Percentiles rank a stretch among this genome's conserved stretches.
Conservation (phyloP, 2,797 vertebrate genomes). For the Melanitta fusca region DNA sequence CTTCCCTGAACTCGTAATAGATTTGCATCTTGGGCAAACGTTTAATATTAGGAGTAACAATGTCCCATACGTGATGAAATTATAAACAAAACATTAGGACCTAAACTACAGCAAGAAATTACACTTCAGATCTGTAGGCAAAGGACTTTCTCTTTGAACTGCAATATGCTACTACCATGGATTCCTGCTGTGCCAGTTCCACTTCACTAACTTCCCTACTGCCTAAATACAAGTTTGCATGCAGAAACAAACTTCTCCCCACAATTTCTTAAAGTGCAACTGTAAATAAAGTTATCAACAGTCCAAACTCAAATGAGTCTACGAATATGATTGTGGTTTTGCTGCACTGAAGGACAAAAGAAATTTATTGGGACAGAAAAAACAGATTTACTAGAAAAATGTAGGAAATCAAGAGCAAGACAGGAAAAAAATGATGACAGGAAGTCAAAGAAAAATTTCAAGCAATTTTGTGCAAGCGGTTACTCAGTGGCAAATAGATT, state of each 20-base stretch:
- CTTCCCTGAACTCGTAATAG: not conserved
- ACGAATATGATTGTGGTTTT: not conserved
- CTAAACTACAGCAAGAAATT: not conserved
- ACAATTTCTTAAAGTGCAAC: not conserved
- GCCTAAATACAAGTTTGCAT: not conserved
- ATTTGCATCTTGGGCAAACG: not conserved
- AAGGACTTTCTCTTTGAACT: not conserved
- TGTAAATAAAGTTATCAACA: not conserved
- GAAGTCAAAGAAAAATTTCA: not conserved
- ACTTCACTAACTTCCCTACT: not conserved
- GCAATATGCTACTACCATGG: not conserved
- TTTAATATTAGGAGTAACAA: not conserved
- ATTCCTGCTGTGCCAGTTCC: not conserved
- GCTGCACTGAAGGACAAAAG: not conserved
- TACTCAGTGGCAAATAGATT: not conserved
- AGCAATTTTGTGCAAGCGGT: not conserved
- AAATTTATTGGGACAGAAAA: not conserved
- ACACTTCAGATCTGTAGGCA: not conserved
- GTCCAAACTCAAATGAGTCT: not conserved
- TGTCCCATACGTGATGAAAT: not conserved
- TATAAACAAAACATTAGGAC: not conserved
- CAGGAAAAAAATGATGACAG: not conserved
- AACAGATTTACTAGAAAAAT: not conserved
- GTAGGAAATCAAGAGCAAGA: not conserved
- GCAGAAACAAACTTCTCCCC: not conserved